A percentile compares a stretch with the other conserved stretches of the same genome.
Evolutionary conservation across 2,797 vertebrate genomes (phyloP).

Genomic region (Melanogrammus aeglefinus): DNA sequence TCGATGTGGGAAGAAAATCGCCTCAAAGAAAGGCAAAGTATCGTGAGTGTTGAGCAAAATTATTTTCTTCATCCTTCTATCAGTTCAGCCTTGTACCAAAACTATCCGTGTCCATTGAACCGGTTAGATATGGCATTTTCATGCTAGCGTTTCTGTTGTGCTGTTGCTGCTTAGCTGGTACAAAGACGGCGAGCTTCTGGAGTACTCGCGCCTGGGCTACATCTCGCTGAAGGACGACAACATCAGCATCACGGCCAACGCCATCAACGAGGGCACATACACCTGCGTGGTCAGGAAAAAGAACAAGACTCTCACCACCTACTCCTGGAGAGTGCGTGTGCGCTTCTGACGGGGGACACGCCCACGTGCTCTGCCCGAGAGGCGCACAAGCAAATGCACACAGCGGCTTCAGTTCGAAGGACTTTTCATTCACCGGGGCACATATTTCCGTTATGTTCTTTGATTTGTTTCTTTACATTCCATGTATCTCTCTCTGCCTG

Average conservation of each 20-base stretch:
- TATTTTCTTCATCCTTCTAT: no score
- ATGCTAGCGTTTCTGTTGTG: no score
- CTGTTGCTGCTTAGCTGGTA: constrained; percentile 83
- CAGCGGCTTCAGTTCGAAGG: neutral
- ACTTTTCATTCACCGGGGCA: constrained; percentile 60
- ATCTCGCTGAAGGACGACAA: constrained; percentile 86
- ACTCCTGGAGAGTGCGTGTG: constrained; percentile 91
- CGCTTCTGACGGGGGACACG: constrained; percentile 66
- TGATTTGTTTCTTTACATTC: constrained; percentile 6
- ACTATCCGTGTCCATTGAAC: neutral
- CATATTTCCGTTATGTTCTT: constrained; percentile 50
- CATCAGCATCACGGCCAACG: constrained; percentile 94
- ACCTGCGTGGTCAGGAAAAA: constrained; percentile 90
- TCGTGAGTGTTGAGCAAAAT: constrained; percentile 84
- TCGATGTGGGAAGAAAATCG: constrained; percentile 93
- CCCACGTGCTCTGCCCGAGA: neutral
- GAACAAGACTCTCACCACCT: constrained; percentile 87
- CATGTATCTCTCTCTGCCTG: constrained; percentile 26
- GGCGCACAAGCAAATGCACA: constrained; percentile 31
- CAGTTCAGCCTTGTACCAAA: neutral
- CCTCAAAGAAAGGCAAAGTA: constrained; percentile 93
- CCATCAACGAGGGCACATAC: constrained; percentile 94
- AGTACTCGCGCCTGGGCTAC: constrained; percentile 91
- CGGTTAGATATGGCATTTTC: no score
- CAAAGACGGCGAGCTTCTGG: constrained; percentile 92